Percentiles rank a stretch among this genome's conserved stretches.
phyloP scores from a whole-genome alignment of 1,140 invertebrate species.

The Euura lappo region DNA sequence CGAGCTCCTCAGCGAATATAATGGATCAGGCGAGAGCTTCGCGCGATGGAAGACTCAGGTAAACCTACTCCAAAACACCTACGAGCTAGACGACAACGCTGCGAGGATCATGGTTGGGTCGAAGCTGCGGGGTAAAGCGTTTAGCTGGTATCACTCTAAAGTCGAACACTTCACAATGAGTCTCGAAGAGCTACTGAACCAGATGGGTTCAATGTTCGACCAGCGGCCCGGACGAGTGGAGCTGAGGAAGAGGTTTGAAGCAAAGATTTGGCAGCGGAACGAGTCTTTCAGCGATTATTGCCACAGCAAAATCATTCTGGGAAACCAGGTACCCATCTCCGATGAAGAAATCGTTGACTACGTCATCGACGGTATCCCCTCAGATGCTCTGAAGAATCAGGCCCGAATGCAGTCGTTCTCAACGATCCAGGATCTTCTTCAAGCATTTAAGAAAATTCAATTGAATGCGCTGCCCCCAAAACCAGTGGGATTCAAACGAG shows the following conservation, averaged over 20 bases:
- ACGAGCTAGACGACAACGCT: constrained; percentile 20
- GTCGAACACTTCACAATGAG: constrained; percentile 16
- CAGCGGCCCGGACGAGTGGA: constrained; percentile 1
- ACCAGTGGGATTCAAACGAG: no score
- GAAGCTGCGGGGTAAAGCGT: constrained; percentile 22
- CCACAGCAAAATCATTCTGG: constrained; percentile 17
- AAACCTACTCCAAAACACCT: constrained; percentile 9
- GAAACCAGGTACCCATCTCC: constrained; percentile 12
- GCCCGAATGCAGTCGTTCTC: constrained; percentile 16
- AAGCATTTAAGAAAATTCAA: no score
- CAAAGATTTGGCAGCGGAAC: constrained; percentile 8
- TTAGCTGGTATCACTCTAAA: constrained; percentile 23
- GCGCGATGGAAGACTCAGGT: constrained; percentile 19
- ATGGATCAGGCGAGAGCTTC: constrained; percentile 14
- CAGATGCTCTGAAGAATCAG: constrained; percentile 7
- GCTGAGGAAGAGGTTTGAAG: constrained; percentile 23
- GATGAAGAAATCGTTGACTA: constrained; percentile 16
- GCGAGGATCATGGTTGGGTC: constrained; percentile 16
- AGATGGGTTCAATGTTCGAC: constrained; percentile 17
- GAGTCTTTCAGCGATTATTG: constrained; percentile 16
- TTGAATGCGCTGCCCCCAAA: no score
- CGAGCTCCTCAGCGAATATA: constrained; percentile 15
- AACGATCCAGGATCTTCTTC: background rate
- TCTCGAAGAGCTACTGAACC: background rate
- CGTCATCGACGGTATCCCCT: constrained; percentile 15